phyloP scores from a whole-genome alignment of 2,888 invertebrate species.

The Hyposoter dolosus region DNA sequence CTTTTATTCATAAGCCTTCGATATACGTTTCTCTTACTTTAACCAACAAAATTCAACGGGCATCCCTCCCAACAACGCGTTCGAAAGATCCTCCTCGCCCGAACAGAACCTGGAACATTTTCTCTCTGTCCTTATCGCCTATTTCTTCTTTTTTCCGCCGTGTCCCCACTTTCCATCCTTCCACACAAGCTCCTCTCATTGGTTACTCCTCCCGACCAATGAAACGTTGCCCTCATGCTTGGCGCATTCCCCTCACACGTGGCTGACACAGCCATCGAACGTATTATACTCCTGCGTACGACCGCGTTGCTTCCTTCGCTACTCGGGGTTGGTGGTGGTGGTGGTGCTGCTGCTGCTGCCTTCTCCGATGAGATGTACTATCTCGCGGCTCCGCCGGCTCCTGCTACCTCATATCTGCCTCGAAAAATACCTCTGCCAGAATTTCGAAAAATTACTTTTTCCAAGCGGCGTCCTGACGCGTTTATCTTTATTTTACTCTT shows the following conservation, averaged over 20 bases:
- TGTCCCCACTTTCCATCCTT: neutral
- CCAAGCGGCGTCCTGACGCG: conserved; percentile 69
- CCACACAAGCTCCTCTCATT: neutral
- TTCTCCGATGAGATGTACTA: conserved; percentile 15
- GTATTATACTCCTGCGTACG: conserved; percentile 77
- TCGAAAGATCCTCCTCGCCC: conserved; percentile 32
- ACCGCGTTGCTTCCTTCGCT: conserved; percentile 27
- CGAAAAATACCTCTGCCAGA: conserved; percentile 76
- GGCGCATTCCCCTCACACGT: conserved; percentile 83
- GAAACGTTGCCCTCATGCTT: conserved; percentile 68
- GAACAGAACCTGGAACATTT: conserved; percentile 56
- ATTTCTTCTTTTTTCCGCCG: conserved; percentile 7
- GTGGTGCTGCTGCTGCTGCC: conserved; percentile 37
- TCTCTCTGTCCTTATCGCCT: conserved; percentile 27
- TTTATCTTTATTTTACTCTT: conserved; percentile 50
- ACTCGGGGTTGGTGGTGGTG: conserved; percentile 23
- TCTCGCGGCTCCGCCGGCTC: conserved; percentile 34
- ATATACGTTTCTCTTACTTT: conserved; percentile 41
- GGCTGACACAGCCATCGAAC: conserved; percentile 79
- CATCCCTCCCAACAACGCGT: conserved; percentile 18
- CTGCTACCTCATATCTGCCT: conserved; percentile 56
- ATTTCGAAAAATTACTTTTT: conserved; percentile 80
- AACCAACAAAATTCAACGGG: conserved; percentile 39
- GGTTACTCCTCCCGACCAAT: conserved; percentile 74
- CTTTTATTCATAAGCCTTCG: neutral